These are phyloP conservation scores for Oryzias melastigma DNA, from an alignment of 2,113 vertebrate genomes.

Conservation along the genomic window DNA sequence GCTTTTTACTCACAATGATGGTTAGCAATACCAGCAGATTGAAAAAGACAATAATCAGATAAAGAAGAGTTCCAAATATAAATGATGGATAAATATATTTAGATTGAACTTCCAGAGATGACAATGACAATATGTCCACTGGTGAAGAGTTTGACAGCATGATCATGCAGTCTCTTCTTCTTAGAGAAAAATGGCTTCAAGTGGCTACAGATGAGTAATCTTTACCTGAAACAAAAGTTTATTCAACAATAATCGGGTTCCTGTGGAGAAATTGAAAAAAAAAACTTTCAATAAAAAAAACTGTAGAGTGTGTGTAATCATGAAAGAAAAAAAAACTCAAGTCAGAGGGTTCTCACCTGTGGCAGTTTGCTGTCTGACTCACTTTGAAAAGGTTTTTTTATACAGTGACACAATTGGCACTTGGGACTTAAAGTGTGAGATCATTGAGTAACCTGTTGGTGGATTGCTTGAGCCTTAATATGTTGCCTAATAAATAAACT, in stretches of 20 bases:
- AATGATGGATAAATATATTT: conserved; percentile 46
- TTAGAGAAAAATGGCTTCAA: background rate
- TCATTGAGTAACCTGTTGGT: background rate
- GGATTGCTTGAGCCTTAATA: too few species aligned
- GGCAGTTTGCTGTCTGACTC: background rate
- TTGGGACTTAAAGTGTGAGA: background rate
- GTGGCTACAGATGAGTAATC: background rate
- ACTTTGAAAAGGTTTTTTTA: conserved; percentile 4
- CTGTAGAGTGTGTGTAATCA: too few species aligned
- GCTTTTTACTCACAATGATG: conserved; percentile 47
- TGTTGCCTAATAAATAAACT: too few species aligned
- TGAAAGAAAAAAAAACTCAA: too few species aligned
- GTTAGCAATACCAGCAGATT: conserved; percentile 56
- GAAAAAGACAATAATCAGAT: conserved; percentile 47
- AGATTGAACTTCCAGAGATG: conserved; percentile 33
- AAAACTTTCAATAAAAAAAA: too few species aligned
- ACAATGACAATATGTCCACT: conserved; percentile 22
- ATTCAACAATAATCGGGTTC: background rate
- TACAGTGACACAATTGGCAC: conserved; percentile 1
- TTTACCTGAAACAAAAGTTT: conserved; percentile 9
- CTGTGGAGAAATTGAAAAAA: too few species aligned
- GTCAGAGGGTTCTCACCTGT: background rate
- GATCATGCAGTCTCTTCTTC: background rate
- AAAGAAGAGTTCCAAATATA: conserved; percentile 43
- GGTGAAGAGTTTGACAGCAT: conserved; percentile 28